Base-by-base conservation (phyloP, 2,888 invertebrate genomes). In the Drymonia ruficornis region DNA sequence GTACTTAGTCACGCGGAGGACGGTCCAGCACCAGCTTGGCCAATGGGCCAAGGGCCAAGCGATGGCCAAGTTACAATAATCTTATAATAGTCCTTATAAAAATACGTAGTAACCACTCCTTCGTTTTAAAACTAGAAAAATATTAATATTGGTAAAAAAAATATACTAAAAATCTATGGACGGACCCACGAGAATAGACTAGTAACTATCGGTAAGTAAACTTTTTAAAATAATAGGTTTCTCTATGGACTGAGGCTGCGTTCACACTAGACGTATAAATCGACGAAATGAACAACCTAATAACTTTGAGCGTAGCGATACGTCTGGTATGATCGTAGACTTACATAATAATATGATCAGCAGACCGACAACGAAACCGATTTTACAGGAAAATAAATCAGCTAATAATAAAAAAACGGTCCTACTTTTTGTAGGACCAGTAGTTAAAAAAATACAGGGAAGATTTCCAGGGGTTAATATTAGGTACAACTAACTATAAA, bases 141-240 rank as follows among this genome's bases (percentile, higher is more conserved):
- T 56, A 64, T 67, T 53, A 69, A 65, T 51, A 68, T 64, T 67
- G 68, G 67, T 66, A 68, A 66, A 67, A 66, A 67, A 69, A 70
- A 65, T 61, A 66, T 56, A 63, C 63, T 74, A 75, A 63, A 53
- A 64, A 67, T 59, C 73, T 73, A 76, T 62, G 79, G 79, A 80
- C 78, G 79, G 78, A 72, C 61, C 76, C 74, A 72, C 49, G 55
- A 62, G 58, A 61, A 68, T 69, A 77, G 77, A 78, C 77, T 78
- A 78, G 76, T 42, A 59, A 68, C 70, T 70, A 70, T 68, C 68
- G 68, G 70, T 70, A 70, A 64, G 66, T 59, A 58, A 65, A 55
- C 63, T 61, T 64, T 59, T 59, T 61, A 56, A 58, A 53, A 54
- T 50, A 59, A 50, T 34, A 50, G 23, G 36, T 28, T 61, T 59